These are phyloP conservation scores for Dinomys branickii DNA, from an alignment of 2,113 vertebrate genomes.

Conservation along the genomic window DNA sequence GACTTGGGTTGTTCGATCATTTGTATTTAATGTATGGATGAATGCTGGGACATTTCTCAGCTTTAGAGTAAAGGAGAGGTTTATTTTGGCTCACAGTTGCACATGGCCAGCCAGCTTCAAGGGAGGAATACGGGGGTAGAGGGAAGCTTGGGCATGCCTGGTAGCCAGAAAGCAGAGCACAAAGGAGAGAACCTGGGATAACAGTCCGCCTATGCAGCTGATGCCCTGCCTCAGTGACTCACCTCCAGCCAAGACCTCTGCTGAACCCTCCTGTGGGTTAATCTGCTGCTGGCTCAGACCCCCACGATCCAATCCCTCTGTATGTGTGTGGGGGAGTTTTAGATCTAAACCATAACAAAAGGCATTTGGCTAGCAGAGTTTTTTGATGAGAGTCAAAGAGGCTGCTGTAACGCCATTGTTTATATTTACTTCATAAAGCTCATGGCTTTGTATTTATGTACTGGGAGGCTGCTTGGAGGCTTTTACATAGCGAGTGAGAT, in stretches of 20 bases:
- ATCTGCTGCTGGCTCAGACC: neutral
- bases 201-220: neutral
- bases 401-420: neutral
- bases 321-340: neutral
- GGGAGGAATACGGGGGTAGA: neutral
- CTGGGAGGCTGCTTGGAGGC: neutral
- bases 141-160: neutral
- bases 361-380: neutral
- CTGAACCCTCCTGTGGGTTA: neutral
- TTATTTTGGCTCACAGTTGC: neutral
- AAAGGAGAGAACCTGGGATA: neutral
- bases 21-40: neutral
- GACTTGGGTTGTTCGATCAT: neutral
- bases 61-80: neutral
- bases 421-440: conserved; percentile 2
- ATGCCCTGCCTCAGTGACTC: neutral
- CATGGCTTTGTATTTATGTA: neutral
- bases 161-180: neutral
- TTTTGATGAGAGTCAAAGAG: neutral
- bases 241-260: neutral
- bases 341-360: neutral
- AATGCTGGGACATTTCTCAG: neutral
- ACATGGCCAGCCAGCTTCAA: neutral
- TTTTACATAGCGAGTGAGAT: neutral
- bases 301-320: neutral